Percentiles rank a stretch among this genome's conserved stretches.
These are phyloP conservation scores for Strigamia crassipes DNA, from an alignment of 2,888 invertebrate species.

Conservation along the genomic window DNA sequence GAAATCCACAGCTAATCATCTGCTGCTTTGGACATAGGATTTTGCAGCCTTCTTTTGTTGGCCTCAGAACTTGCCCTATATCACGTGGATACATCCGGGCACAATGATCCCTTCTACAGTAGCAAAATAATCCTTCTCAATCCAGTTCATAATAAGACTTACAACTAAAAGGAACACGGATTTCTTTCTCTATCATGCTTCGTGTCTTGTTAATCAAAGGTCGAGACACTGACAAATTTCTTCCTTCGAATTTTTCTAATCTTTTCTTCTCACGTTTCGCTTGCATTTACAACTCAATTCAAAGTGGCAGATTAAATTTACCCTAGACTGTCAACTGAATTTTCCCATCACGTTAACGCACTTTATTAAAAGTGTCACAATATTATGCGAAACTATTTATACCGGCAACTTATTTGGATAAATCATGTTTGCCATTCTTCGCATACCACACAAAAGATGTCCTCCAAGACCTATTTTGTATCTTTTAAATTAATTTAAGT, in stretches of 20 bases:
- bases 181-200: neutral
- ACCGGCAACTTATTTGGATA: too few relatives aligned
- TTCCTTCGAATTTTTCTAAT: neutral
- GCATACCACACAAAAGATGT: too few relatives aligned
- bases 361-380: constrained; percentile 16
- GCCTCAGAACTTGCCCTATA: neutral
- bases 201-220: constrained; percentile 16
- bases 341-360: neutral
- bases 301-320: neutral
- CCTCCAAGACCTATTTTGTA: too few relatives aligned
- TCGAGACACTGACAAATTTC: neutral
- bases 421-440: too few relatives aligned
- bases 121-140: neutral
- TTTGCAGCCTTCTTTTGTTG: constrained; percentile 24
- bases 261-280: constrained; percentile 16
- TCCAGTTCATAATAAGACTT: constrained; percentile 15
- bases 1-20: constrained; percentile 34
- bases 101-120: neutral
- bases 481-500: too few relatives aligned
- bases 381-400: neutral
- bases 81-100: constrained; percentile 29
- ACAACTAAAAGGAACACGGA: neutral
- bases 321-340: neutral
- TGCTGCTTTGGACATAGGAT: constrained; percentile 24
- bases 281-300: neutral